Conservation (phyloP, 2,888 invertebrate species). For the Tryphoninae sp. region DNA sequence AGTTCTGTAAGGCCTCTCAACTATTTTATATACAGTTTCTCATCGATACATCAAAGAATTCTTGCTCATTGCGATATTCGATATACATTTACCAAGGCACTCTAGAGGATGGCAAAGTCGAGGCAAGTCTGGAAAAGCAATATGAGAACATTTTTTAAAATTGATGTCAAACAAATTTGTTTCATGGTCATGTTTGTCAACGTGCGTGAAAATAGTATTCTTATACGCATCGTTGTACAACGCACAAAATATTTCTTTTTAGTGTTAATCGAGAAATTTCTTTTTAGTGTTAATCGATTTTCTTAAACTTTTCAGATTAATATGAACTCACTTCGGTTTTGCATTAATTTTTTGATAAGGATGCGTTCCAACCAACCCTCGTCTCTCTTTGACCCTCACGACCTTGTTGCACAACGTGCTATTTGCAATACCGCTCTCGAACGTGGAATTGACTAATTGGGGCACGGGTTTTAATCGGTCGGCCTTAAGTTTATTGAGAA, state of each 20-base stretch:
- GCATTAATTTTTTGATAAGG: constrained; percentile 74
- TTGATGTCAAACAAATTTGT: background rate
- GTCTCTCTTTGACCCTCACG: constrained; percentile 74
- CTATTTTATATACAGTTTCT: constrained; percentile 47
- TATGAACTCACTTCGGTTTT: constrained; percentile 73
- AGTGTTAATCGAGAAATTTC: constrained; percentile 25
- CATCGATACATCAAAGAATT: constrained; percentile 30
- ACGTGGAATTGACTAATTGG: constrained; percentile 51
- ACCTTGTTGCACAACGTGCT: constrained; percentile 68
- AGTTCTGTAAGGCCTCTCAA: constrained; percentile 44
- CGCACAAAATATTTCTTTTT: background rate
- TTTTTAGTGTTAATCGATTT: constrained; percentile 25
- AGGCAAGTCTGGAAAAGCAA: constrained; percentile 67
- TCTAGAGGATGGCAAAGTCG: constrained; percentile 71
- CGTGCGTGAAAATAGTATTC: constrained; percentile 39
- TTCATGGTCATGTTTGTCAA: constrained; percentile 1
- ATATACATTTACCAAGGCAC: constrained; percentile 72
- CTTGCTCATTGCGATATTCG: background rate
- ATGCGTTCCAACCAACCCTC: constrained; percentile 73
- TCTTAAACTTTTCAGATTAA: constrained; percentile 1
- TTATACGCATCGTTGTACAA: constrained; percentile 46
- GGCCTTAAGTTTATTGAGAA: constrained; percentile 77
- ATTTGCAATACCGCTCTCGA: constrained; percentile 61
- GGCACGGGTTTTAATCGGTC: constrained; percentile 68
- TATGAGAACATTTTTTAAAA: constrained; percentile 12